Evolutionary conservation across 1,140 invertebrate species (phyloP).

Genomic region (Atta texana): DNA sequence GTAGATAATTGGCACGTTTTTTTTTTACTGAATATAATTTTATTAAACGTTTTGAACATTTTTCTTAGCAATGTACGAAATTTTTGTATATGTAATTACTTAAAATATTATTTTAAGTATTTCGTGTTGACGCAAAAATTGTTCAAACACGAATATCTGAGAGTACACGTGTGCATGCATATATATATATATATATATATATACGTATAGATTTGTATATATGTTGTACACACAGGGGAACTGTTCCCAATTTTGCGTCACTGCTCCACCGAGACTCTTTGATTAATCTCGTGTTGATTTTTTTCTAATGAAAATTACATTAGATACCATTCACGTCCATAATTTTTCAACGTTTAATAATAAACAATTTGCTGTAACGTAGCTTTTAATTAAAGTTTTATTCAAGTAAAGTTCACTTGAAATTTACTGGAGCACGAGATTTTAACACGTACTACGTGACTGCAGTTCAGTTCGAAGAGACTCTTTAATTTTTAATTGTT

Average conservation of each 20-base stretch:
- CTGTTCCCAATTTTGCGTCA: slow-evolving; percentile 10
- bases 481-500: slow-evolving; percentile 25
- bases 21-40: slow-evolving; percentile 82
- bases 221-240: slow-evolving; percentile 53
- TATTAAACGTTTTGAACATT: slow-evolving; percentile 82
- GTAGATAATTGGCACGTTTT: slow-evolving; percentile 51
- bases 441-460: slow-evolving; percentile 21
- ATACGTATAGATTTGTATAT: slow-evolving; percentile 62
- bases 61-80: slow-evolving; percentile 81
- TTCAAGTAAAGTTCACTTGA: slow-evolving; percentile 11
- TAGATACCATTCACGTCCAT: neutral
- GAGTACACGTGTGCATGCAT: slow-evolving; percentile 65
- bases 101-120: slow-evolving; percentile 81
- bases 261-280: neutral
- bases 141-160: slow-evolving; percentile 69
- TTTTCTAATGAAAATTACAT: neutral
- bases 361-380: slow-evolving; percentile 13
- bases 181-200: slow-evolving; percentile 60
- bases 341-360: slow-evolving; percentile 41
- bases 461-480: neutral
- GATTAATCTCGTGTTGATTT: slow-evolving; percentile 22
- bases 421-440: slow-evolving; percentile 12
- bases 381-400: slow-evolving; percentile 29
- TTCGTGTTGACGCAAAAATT: slow-evolving; percentile 71
- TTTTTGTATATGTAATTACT: slow-evolving; percentile 76